Base-by-base conservation (phyloP, 2,113 vertebrate species). In the Tragelaphus scriptus region DNA sequence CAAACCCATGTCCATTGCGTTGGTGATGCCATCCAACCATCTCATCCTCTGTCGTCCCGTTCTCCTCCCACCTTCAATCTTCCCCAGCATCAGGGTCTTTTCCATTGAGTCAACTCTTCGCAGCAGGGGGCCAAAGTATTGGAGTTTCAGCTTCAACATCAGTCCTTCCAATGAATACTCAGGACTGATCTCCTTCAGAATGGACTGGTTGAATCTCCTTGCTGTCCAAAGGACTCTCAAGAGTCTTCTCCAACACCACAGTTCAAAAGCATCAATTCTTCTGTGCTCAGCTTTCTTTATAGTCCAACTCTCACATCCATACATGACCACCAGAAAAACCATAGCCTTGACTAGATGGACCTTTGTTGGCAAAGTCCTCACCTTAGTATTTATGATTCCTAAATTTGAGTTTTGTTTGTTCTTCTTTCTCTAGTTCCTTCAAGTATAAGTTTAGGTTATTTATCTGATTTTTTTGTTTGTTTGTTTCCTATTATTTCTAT, bases 131-230 rank as follows among this genome's bases (percentile, higher is more conserved):
- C 61, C 61, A 63, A 63, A 63, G 30, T 32, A 63, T 8, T 63
- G 30, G 61, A 63, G 14, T 16, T 63, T 63, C 61, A 63, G 61
- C 61, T 32, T 32, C 61, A 32, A 1, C 61, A 63, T 63, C 6
- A 4, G 30, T 63, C 28, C 61, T 1, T 63, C 61, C 28, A 16
- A 16, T 4, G 61, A 63, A 63, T 13, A 63, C 13, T 13, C 59
- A 30, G 59, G 59, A 30, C 6, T 15, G 1, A 3, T 63, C 28
- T 63, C 59, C 59, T 63, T 63, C 15, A 63, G 0, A 1, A 30
- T 63, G 59, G 13, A 30, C 2, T 0, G 28, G 1, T 30, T 63
- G 59, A 13, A 0, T 63, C 59, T 63, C 59, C 59, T 30, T 30
- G 13, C 13, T 15, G 28, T 63, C 26, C 59, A 61, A 14, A 12